These are phyloP conservation scores for Cossypha heuglini DNA, from an alignment of 2,797 vertebrate genomes.

Conservation along the genomic window DNA sequence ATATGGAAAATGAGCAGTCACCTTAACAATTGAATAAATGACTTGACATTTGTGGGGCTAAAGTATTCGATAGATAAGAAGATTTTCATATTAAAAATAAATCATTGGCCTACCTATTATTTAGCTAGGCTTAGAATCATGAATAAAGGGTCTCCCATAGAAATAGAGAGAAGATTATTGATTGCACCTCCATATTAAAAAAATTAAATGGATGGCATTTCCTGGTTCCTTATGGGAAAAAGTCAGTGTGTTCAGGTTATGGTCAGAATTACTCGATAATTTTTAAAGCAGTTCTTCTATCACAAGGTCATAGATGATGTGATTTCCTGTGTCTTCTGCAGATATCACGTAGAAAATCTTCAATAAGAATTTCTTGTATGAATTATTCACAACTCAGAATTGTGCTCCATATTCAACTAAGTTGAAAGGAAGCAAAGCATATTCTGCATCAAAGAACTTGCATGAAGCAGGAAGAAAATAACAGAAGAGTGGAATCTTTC, in stretches of 20 bases:
- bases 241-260: background rate
- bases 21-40: constrained; percentile 80
- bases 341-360: background rate
- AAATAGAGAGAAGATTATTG: constrained; percentile 45
- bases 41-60: constrained; percentile 79
- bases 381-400: background rate
- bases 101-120: constrained; percentile 74
- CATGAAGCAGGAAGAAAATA: background rate
- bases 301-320: background rate
- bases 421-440: background rate
- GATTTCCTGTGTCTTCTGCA: constrained; percentile 2
- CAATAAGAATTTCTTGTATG: background rate
- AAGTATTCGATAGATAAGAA: constrained; percentile 78
- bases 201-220: constrained; percentile 40
- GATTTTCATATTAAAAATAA: constrained; percentile 80
- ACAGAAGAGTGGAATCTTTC: background rate
- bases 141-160: constrained; percentile 52
- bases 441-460: background rate
- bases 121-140: constrained; percentile 67
- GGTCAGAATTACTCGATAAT: constrained; percentile 37
- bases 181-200: constrained; percentile 31
- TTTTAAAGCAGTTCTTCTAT: constrained; percentile 14
- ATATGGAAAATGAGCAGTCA: constrained; percentile 77
- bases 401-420: background rate
- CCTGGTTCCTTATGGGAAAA: constrained; percentile 20